Evolutionary conservation across 2,888 invertebrate species (phyloP), one percentile per base, ranked within the genome.

Genomic region (Aquatica leii): DNA sequence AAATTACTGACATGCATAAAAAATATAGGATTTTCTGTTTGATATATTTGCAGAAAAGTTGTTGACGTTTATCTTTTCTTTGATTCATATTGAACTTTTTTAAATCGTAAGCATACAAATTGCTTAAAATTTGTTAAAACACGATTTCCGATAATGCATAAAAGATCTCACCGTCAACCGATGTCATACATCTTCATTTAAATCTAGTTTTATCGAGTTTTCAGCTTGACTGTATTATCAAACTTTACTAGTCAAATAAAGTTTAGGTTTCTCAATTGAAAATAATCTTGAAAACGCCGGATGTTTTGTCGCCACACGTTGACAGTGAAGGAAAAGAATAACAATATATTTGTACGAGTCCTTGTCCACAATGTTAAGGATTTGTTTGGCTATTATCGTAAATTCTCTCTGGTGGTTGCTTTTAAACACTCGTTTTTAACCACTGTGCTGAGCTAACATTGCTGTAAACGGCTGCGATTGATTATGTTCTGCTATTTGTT

Each of bases 361-460:
- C 24, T 43, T 59, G 63, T 63, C 63, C 63, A 59, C 59, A 59
- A 59, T 55, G 63, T 49, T 18, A 48, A 49, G 59, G 55, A 63
- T 63, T 63, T 63, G 63, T 63, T 63, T 49, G 59, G 59, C 63
- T 59, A 55, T 63, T 63, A 63, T 63, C 63, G 63, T 63, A 63
- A 63, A 63, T 63, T 63, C 40, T 59, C 54, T 48, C 59, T 41
- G 21, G 54, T 59, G 59, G 54, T 55, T 55, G 63, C 63, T 59
- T 59, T 59, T 63, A 63, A 63, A 63, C 59, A 59, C 54, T 21
- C 59, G 63, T 59, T 51, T 59, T 63, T 59, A 63, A 59, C 63
- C 59, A 49, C 59, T 35, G 21, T 15, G 41, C 60, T 55, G 60
- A 59, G 49, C 60, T 53, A 60, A 55, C 60, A 46, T 55, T 51